A percentile compares a stretch with the other conserved stretches of the same genome.
Conservation (phyloP, 2,797 vertebrate genomes). For the Sphenopsis melanotis region DNA sequence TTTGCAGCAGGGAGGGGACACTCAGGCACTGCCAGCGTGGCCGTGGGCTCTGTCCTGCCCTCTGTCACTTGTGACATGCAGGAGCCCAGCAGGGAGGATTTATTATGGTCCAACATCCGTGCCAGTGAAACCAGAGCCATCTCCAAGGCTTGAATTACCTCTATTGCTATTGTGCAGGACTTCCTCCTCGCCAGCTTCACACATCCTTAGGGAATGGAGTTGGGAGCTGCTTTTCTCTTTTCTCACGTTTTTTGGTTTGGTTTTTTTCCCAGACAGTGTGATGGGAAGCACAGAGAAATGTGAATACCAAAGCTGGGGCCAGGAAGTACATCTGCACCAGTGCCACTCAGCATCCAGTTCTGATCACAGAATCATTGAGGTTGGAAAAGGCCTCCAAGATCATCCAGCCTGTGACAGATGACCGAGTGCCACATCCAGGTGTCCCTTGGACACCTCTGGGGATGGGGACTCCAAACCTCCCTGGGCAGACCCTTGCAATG, state of each 20-base stretch:
- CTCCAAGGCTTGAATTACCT: neutral
- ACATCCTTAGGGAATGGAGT: neutral
- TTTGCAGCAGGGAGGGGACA: neutral
- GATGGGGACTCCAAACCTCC: neutral
- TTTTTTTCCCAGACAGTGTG: neutral
- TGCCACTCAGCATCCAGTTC: neutral
- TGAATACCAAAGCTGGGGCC: neutral
- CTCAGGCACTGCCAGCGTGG: neutral
- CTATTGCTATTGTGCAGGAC: neutral
- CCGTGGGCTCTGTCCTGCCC: neutral
- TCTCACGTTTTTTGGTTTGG: rapidly evolving
- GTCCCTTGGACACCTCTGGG: neutral
- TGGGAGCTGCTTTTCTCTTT: neutral
- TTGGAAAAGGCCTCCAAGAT: neutral
- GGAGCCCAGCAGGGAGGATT: neutral
- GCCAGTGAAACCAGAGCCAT: neutral
- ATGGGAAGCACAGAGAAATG: neutral
- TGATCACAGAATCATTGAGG: neutral
- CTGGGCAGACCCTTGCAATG: neutral
- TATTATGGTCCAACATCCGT: neutral
- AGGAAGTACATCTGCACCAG: neutral
- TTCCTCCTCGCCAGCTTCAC: neutral
- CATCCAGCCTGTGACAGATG: neutral
- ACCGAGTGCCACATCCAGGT: neutral
- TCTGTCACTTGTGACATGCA: rapidly evolving